Evolutionary conservation across 2,888 invertebrate species (phyloP).

Genomic region (Allolobophora icterica): DNA sequence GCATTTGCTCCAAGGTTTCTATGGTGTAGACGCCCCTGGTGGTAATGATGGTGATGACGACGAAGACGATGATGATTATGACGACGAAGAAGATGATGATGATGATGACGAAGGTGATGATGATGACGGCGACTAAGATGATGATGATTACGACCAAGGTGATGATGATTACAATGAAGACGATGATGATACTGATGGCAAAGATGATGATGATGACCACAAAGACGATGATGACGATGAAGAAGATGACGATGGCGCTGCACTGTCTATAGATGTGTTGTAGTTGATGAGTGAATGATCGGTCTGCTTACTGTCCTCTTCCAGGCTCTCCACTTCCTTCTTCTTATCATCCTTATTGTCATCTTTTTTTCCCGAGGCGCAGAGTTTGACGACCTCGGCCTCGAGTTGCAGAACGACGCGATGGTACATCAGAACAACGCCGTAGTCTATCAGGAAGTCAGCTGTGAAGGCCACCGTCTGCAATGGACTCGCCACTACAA

Average conservation of each 20-base stretch:
- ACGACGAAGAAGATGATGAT: too few species aligned
- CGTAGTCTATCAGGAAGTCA: constrained; percentile 5
- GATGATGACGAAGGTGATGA: too few species aligned
- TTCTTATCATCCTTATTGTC: neutral
- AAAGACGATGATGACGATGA: neutral
- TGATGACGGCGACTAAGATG: too few species aligned
- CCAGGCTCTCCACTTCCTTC: neutral
- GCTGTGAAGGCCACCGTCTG: neutral
- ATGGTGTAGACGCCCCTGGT: too few species aligned
- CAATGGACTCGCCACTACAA: neutral
- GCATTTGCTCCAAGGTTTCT: too few species aligned
- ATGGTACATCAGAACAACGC: neutral
- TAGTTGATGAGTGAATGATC: neutral
- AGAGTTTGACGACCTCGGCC: neutral
- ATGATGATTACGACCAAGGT: too few species aligned
- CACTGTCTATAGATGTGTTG: neutral
- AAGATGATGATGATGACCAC: neutral
- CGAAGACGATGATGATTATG: too few species aligned
- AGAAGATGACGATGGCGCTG: neutral
- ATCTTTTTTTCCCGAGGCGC: neutral
- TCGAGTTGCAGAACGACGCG: neutral
- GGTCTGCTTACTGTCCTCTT: neutral
- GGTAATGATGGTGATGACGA: too few species aligned
- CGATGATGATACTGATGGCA: too few species aligned
- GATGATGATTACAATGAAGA: too few species aligned